phyloP scores from a whole-genome alignment of 2,113 vertebrate genomes.

The Mastomys natalensis region DNA sequence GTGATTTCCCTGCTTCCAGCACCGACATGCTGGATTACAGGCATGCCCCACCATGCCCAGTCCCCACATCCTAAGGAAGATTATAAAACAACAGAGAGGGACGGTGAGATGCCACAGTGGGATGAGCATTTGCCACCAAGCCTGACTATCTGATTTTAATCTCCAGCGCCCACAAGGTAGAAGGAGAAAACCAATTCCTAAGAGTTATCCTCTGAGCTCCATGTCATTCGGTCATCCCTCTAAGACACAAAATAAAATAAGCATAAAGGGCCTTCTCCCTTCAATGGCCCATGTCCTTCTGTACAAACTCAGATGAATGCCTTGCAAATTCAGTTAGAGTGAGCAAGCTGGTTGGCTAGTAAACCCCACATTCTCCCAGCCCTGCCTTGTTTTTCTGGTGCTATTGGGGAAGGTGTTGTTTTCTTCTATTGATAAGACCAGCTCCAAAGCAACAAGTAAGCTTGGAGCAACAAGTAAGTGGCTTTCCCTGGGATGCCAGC shows the following conservation, averaged over 20 bases:
- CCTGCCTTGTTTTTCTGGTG: not conserved
- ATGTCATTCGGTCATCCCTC: not conserved
- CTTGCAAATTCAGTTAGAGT: not conserved
- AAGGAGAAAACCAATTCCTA: not conserved
- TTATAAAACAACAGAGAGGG: not conserved
- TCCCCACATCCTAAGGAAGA: not conserved
- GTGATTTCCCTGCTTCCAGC: not conserved
- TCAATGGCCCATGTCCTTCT: not conserved
- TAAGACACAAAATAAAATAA: not conserved
- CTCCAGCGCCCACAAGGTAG: not conserved
- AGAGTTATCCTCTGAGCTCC: not conserved
- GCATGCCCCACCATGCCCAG: too few relatives aligned
- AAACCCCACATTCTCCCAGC: not conserved
- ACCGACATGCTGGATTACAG: too few relatives aligned
- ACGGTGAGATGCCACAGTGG: not conserved
- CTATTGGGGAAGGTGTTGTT: constrained; percentile 7
- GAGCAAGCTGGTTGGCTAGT: not conserved
- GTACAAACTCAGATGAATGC: not conserved
- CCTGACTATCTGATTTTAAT: not conserved
- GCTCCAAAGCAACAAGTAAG: constrained; percentile 21
- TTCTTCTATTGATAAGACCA: constrained; percentile 43
- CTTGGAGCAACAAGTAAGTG: too few relatives aligned
- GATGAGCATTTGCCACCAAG: not conserved
- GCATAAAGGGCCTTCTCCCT: not conserved
- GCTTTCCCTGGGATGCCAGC: constrained; percentile 67